These are phyloP conservation scores for Etheostoma cragini DNA, from an alignment of 2,113 vertebrate species.

Conservation along the genomic window DNA sequence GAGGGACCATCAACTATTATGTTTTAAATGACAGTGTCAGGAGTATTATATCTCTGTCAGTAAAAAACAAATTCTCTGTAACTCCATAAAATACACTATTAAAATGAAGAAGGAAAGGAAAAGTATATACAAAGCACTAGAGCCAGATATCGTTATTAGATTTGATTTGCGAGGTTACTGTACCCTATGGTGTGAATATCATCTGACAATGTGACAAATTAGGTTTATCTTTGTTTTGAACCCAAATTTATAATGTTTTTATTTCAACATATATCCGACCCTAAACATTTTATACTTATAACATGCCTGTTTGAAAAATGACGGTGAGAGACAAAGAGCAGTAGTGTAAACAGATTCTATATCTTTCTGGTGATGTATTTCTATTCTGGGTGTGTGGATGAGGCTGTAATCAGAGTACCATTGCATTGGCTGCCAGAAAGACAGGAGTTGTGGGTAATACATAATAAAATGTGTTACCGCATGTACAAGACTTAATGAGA, in stretches of 20 bases:
- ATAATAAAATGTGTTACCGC: slow-evolving; percentile 40
- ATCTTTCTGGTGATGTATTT: slow-evolving; percentile 29
- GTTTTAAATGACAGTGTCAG: slow-evolving; percentile 24
- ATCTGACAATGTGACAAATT: background rate
- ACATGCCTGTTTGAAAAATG: too few relatives aligned
- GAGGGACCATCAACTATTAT: slow-evolving; percentile 27
- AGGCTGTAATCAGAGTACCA: slow-evolving; percentile 51
- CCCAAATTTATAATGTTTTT: background rate
- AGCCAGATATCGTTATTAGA: background rate
- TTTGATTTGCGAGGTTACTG: background rate
- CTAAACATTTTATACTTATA: background rate
- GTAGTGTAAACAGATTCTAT: slow-evolving; percentile 24
- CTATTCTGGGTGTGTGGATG: slow-evolving; percentile 42
- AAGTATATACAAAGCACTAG: background rate
- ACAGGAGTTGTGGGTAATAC: slow-evolving; percentile 23
- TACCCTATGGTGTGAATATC: background rate
- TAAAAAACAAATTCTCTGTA: slow-evolving; percentile 3
- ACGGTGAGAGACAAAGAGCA: background rate
- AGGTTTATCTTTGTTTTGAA: background rate
- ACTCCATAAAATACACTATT: background rate
- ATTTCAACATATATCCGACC: background rate
- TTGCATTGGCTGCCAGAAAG: background rate
- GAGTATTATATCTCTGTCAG: background rate
- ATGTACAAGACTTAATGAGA: background rate
- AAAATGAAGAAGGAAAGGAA: background rate